Percentiles rank a stretch among this genome's conserved stretches.
Evolutionary conservation across 2,888 invertebrate genomes (phyloP).

Genomic region (Notodonta dromedarius): DNA sequence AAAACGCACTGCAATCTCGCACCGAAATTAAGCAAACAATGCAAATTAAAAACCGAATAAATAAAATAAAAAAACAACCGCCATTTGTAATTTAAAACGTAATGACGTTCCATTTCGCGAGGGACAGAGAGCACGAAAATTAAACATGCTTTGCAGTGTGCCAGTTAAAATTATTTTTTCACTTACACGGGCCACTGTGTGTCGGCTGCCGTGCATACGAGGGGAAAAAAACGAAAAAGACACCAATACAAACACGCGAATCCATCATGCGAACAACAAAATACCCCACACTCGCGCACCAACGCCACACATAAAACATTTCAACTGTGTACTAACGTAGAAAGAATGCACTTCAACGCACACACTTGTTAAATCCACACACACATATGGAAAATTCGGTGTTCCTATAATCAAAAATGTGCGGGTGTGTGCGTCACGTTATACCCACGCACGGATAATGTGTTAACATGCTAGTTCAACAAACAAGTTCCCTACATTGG

Average conservation of each 20-base stretch:
- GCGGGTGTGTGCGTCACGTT: slow-evolving; percentile 59
- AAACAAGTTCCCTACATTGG: slow-evolving; percentile 39
- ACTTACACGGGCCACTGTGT: slow-evolving; percentile 71
- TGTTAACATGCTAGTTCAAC: slow-evolving; percentile 76
- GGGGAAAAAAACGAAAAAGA: slow-evolving; percentile 73
- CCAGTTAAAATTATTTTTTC: slow-evolving; percentile 84
- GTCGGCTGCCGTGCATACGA: slow-evolving; percentile 48
- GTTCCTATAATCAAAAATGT: slow-evolving; percentile 78
- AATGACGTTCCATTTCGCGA: slow-evolving; percentile 81
- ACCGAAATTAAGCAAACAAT: slow-evolving; percentile 67
- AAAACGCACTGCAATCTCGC: slow-evolving; percentile 39
- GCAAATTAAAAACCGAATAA: slow-evolving; percentile 72
- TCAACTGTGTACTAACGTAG: slow-evolving; percentile 42
- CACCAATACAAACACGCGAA: slow-evolving; percentile 77
- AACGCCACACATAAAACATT: slow-evolving; percentile 49
- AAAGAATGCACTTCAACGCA: slow-evolving; percentile 69
- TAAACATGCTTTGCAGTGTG: slow-evolving; percentile 80
- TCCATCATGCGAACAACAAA: slow-evolving; percentile 77
- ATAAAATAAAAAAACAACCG: slow-evolving; percentile 68
- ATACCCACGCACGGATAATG: slow-evolving; percentile 75
- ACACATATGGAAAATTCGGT: slow-evolving; percentile 72
- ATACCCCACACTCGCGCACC: slow-evolving; percentile 59
- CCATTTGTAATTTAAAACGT: slow-evolving; percentile 82
- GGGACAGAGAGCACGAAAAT: slow-evolving; percentile 82
- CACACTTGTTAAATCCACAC: slow-evolving; percentile 45